These are phyloP conservation scores for Caranx ignobilis DNA, from an alignment of 2,113 vertebrate genomes.

Conservation along the genomic window DNA sequence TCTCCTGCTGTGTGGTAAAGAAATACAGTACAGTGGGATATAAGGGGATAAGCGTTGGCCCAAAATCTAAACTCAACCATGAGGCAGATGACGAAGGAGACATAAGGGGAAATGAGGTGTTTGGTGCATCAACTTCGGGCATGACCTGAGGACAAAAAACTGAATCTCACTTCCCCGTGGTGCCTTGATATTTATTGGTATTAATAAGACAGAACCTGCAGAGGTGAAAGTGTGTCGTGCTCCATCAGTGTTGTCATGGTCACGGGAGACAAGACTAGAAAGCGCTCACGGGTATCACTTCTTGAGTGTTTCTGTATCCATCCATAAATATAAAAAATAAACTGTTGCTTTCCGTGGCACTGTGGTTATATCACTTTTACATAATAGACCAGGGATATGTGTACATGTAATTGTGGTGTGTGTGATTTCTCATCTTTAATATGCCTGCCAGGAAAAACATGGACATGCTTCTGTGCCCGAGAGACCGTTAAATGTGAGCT, in stretches of 20 bases:
- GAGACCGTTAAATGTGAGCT: not conserved
- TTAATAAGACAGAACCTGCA: constrained; percentile 5
- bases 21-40: constrained; percentile 46
- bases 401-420: not conserved
- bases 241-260: constrained; percentile 56
- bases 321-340: not conserved
- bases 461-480: too few relatives aligned
- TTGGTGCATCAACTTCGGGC: not conserved
- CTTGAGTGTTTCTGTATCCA: not conserved
- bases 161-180: not conserved
- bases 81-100: constrained; percentile 12
- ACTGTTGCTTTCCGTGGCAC: not conserved
- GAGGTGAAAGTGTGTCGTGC: constrained; percentile 27
- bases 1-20: constrained; percentile 29
- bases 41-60: constrained; percentile 42
- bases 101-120: constrained; percentile 2
- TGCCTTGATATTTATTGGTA: constrained; percentile 1
- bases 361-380: not conserved
- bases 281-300: not conserved
- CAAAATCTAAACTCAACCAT: constrained; percentile 40
- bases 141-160: not conserved
- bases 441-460: constrained; percentile 1
- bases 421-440: not conserved
- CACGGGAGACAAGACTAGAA: constrained; percentile 17
- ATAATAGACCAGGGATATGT: not conserved